Conservation (phyloP, 1,140 invertebrate genomes). For the Nylanderia fulva region DNA sequence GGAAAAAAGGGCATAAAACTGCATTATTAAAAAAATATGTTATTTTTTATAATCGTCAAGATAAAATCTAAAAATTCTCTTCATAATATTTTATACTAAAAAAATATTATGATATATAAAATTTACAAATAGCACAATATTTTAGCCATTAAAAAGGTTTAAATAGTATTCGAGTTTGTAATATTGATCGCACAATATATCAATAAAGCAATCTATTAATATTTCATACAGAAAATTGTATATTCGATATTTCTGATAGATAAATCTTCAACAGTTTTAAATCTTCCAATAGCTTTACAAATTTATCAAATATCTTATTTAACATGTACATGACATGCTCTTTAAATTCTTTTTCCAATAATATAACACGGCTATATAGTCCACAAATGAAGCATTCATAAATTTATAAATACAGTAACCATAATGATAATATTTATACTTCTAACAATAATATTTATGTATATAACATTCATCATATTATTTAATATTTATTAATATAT, state of each 20-base stretch:
- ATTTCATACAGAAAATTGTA: neutral
- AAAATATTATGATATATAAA: neutral
- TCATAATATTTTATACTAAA: neutral
- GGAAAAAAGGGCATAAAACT: slow-evolving; percentile 26
- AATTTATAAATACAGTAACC: neutral
- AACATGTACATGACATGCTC: neutral
- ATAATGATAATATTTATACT: neutral
- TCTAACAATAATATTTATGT: neutral
- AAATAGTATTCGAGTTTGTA: slow-evolving; percentile 19
- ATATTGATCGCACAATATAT: slow-evolving; percentile 12
- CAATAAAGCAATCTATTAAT: slow-evolving; percentile 13
- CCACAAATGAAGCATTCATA: neutral
- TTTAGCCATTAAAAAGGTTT: neutral
- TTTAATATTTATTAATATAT: neutral
- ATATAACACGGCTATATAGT: neutral
- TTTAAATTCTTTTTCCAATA: neutral
- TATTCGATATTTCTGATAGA: neutral
- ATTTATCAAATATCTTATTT: neutral
- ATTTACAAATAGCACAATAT: neutral
- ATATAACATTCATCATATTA: too few species aligned
- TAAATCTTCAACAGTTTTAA: slow-evolving; percentile 11
- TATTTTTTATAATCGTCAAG: neutral
- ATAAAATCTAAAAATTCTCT: slow-evolving; percentile 16
- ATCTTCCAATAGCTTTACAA: neutral
- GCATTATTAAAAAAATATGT: slow-evolving; percentile 24